Percentiles rank a stretch among this genome's conserved stretches.
Conservation (phyloP, 2,113 vertebrate genomes). For the Labeo rohita region DNA sequence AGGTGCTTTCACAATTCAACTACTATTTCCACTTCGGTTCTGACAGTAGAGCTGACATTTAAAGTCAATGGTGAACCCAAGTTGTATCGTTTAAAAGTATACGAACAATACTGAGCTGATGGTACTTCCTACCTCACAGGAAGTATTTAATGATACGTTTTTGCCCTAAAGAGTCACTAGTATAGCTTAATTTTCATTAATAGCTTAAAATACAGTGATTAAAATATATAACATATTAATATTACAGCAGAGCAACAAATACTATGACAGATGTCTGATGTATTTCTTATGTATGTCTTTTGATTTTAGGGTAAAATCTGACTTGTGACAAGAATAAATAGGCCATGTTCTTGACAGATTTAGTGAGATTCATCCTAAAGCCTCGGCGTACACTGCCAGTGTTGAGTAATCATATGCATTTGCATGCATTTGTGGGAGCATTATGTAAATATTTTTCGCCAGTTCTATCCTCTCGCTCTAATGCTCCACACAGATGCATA, state of each 20-base stretch:
- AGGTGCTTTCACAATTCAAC: not conserved
- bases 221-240: not conserved
- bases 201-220: no score
- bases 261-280: no score
- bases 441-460: slow-evolving; percentile 50
- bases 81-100: not conserved
- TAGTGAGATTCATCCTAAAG: not conserved
- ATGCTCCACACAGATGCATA: slow-evolving; percentile 14
- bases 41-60: not conserved
- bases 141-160: not conserved
- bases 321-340: not conserved
- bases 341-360: not conserved
- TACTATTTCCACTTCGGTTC: slow-evolving; percentile 9
- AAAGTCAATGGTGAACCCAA: not conserved
- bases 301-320: not conserved
- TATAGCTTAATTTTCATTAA: no score
- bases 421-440: slow-evolving; percentile 45
- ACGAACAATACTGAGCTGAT: not conserved
- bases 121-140: not conserved
- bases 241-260: not conserved
- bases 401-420: slow-evolving; percentile 44
- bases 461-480: not conserved
- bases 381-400: slow-evolving; percentile 25
- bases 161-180: no score
- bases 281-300: no score